Base-by-base conservation (phyloP, 2,888 invertebrate species). In the Leptura quadrifasciata region DNA sequence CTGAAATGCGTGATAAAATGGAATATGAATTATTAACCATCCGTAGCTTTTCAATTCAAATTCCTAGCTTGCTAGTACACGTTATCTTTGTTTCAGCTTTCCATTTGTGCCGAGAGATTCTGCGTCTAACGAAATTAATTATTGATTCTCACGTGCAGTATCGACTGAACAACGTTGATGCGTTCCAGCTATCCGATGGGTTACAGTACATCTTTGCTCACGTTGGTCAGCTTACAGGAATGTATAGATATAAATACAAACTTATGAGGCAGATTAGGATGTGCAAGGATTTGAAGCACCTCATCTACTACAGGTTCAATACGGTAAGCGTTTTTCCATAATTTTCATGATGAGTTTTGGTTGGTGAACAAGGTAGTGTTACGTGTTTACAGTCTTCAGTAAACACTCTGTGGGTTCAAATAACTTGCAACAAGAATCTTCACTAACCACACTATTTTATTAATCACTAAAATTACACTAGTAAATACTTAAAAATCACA, bases 131-230 rank as follows among this genome's bases (percentile, higher is more conserved):
- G 0, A 99, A 99, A 89, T 91, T 99, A 39, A 97, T 99, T 8
- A 98, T 99, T 72, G 99, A 99, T 90, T 98, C 98, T 0, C 99
- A 99, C 89, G 99, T 99, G 0, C 99, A 99, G 89, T 99, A 99
- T 89, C 94, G 99, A 17, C 91, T 99, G 79, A 99, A 99, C 90
- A 99, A 99, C 87, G 98, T 99, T 9, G 99, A 99, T 89, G 99
- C 99, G 1, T 99, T 99, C 90, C 97, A 99, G 92, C 91, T 99
- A 82, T 95, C 99, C 6, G 99, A 99, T 89, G 99, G 99, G 10
- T 90, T 99, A 54, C 99, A 99, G 89, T 99, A 99, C 89, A 97
- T 99, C 79, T 99, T 99, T 89, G 98, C 99, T 0, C 99, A 99
- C 87, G 99, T 99, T 9, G 99, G 99, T 0, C 99, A 99, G 89